Evolutionary conservation across 2,888 invertebrate species (phyloP), one percentile per base, ranked within the genome.

Genomic region (Sialis lutaria): DNA sequence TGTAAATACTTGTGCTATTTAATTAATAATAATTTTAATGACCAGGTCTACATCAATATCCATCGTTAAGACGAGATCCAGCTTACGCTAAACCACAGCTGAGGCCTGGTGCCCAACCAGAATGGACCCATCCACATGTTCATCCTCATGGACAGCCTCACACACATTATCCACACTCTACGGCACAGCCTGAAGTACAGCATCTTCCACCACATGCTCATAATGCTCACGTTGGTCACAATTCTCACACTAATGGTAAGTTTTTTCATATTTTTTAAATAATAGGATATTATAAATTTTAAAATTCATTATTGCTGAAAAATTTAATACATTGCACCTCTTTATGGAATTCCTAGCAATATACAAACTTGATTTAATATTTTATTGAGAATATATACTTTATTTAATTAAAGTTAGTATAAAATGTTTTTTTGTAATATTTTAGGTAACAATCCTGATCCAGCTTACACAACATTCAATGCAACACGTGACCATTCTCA

Each of bases 41-140:
- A 37, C 5, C 37, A 37, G 37, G 37, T 39, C 68, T 67, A 8
- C 64, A 64, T 9, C 70, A 70, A 49, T 71, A 69, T 52, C 65
- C 69, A 1, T 68, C 64, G 52, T 56, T 70, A 51, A 56, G 67
- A 52, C 57, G 70, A 49, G 70, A 70, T 44, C 67, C 65, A 54
- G 69, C 66, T 50, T 70, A 68, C 53, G 35, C 47, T 22, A 47
- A 47, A 47, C 47, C 47, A n/a, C 47, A 47, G 31, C 22, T 42
- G 8, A 33, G 42, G 9, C 33, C 69, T 55, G 62, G 67, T 54
- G 61, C 70, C 13, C 45, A 45, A 40, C 10, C 10, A 31, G 49
- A 45, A 7, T 47, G 42, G 39, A 47, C 49, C 5, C 48, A 40
- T 35, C 42, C 45, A 7, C 69, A 70, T 54, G 69, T 68, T 10